phyloP scores from a whole-genome alignment of 2,888 invertebrate species.

The Cheilosia soror region DNA sequence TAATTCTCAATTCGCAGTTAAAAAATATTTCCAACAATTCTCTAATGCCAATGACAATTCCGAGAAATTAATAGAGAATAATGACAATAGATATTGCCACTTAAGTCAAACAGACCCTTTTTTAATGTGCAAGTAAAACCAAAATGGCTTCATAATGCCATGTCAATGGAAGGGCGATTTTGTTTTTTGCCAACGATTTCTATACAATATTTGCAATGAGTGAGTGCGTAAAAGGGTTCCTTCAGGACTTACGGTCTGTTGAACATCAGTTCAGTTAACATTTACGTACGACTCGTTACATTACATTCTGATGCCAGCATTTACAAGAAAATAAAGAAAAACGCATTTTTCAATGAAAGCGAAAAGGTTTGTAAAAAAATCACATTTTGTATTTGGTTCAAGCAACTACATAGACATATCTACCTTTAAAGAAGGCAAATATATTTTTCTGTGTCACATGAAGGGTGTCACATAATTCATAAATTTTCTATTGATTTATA shows the following conservation, averaged over 20 bases:
- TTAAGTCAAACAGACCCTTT: neutral
- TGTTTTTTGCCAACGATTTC: neutral
- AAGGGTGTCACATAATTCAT: no score
- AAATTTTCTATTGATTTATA: no score
- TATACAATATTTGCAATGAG: neutral
- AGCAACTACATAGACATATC: no score
- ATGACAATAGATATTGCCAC: neutral
- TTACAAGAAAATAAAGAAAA: neutral
- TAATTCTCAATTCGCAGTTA: no score
- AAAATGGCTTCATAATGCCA: neutral
- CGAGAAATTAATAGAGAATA: neutral
- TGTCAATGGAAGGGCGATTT: neutral
- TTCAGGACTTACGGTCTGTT: conserved; percentile 14
- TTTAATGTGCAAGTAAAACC: neutral
- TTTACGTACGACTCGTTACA: neutral
- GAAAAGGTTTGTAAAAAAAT: no score
- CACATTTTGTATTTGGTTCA: no score
- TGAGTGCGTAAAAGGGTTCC: conserved; percentile 3
- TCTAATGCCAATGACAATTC: neutral
- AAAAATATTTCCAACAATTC: neutral
- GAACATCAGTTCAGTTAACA: conserved; percentile 6
- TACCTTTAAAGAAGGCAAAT: no score
- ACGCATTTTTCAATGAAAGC: neutral
- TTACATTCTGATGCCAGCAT: neutral
- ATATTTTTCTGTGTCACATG: no score